Evolutionary conservation across 92 coral and sea anemone genomes (phyloP), one percentile per base, ranked within the genome.

Genomic region (Zoanthus sansibaricus): DNA sequence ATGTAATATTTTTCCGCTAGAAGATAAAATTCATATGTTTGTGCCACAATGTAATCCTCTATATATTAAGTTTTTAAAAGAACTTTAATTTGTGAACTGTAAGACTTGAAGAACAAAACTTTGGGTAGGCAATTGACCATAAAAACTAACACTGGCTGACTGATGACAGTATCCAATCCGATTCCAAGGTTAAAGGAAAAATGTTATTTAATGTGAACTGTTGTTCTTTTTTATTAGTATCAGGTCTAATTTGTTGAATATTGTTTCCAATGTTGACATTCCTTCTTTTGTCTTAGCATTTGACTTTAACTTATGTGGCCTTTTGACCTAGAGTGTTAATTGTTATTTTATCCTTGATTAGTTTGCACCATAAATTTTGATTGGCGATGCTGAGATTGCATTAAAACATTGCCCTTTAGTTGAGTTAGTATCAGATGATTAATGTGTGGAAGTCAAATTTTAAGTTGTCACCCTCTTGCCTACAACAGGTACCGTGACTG

Each of bases 401-500:
- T 12, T 5, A 56, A 56, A 56, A 56, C 64, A 56, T 15, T 56
- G 64, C 16, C 17, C 15, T 56, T 56, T 56, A 56, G 64, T 56
- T 56, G 17, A 56, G 1, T 9, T 56, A 56, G 64, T 56, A 13
- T 56, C 17, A 9, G 42, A 54, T 56, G 64, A 56, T n/a, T 56
- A 56, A 56, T 56, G 14, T 56, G 20, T 56, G 64, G 10, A 13
- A 56, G 64, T 56, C 64, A 56, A n/a, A 4, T 1, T 56, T 56
- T 56, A 13, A 56, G 64, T 56, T 56, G 14, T 56, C 16, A 56
- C 16, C 64, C 14, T 56, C 17, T 56, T 56, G 64, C 17, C 2
- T 56, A 56, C 64, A 56, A 56, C 70, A 91, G 92, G 94, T 4
- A 85, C 83, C 14, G 91, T 86, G 0, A 84, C 87, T 48, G 96